Conservation (phyloP, 2,113 vertebrate genomes). For the Chloropsis cyanopogon region DNA sequence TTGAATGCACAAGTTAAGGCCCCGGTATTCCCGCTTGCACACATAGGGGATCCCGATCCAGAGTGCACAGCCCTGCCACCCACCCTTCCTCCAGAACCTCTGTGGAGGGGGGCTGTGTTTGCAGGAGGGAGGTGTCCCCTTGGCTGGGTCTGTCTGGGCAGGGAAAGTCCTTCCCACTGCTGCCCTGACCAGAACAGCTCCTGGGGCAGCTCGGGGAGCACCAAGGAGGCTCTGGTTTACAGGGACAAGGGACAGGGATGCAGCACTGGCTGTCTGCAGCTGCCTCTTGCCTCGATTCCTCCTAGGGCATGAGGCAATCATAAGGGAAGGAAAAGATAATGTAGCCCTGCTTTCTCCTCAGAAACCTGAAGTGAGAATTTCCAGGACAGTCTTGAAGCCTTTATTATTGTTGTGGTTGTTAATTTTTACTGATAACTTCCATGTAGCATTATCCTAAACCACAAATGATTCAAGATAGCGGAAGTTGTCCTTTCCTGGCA, state of each 20-base stretch:
- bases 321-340: not conserved
- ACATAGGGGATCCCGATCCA: fast-evolving
- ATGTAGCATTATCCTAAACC: not conserved
- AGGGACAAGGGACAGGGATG: fast-evolving
- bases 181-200: fast-evolving
- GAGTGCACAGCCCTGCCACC: fast-evolving
- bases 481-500: not conserved
- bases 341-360: not conserved
- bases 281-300: fast-evolving
- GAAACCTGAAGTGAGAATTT: not conserved
- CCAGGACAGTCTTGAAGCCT: not conserved
- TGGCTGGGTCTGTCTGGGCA: no score
- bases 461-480: not conserved
- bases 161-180: fast-evolving
- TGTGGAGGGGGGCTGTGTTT: not conserved
- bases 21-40: fast-evolving
- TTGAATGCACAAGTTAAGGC: fast-evolving
- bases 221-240: fast-evolving
- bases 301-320: fast-evolving
- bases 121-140: no score
- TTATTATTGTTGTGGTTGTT: not conserved
- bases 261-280: not conserved
- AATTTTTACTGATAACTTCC: not conserved
- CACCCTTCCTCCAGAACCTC: not conserved
- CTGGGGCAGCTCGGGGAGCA: not conserved